Evolutionary conservation across 64 coral and sea anemone species (phyloP).

Genomic region (Acropora tenuis): DNA sequence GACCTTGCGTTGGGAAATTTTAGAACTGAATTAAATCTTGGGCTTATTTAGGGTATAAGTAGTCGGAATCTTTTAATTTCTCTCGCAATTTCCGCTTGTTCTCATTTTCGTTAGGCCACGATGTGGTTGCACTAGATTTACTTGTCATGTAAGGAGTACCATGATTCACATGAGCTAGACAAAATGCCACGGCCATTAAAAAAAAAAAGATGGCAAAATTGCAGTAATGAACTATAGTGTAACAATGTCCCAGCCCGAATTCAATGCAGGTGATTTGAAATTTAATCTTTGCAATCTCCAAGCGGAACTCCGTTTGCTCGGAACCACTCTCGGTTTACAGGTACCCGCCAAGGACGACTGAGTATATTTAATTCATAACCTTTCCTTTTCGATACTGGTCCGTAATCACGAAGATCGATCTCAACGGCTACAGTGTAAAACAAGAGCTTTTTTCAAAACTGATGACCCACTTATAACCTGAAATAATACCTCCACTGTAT

Average conservation of each 20-base stretch:
- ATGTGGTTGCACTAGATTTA: no score
- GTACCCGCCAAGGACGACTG: slow-evolving; percentile 13
- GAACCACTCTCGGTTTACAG: not conserved
- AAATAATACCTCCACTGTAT: not conserved
- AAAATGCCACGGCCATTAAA: no score
- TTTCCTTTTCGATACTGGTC: not conserved
- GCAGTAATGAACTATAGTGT: not conserved
- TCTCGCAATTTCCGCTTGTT: no score
- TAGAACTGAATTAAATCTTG: no score
- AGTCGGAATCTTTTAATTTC: no score
- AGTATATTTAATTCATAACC: slow-evolving; percentile 23
- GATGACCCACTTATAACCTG: not conserved
- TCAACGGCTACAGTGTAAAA: not conserved
- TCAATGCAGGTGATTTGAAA: not conserved
- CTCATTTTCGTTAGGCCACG: no score
- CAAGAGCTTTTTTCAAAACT: not conserved
- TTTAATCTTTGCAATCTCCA: not conserved
- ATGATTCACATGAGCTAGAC: no score
- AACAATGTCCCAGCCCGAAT: not conserved
- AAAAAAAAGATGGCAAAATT: no score
- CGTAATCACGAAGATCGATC: slow-evolving; percentile 7
- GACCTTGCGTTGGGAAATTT: no score
- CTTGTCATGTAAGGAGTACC: no score
- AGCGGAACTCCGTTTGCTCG: not conserved
- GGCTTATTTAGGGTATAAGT: no score